Evolutionary conservation across 2,888 invertebrate genomes (phyloP), one percentile per base, ranked within the genome.

Genomic region (Cryptocephalus moraei): DNA sequence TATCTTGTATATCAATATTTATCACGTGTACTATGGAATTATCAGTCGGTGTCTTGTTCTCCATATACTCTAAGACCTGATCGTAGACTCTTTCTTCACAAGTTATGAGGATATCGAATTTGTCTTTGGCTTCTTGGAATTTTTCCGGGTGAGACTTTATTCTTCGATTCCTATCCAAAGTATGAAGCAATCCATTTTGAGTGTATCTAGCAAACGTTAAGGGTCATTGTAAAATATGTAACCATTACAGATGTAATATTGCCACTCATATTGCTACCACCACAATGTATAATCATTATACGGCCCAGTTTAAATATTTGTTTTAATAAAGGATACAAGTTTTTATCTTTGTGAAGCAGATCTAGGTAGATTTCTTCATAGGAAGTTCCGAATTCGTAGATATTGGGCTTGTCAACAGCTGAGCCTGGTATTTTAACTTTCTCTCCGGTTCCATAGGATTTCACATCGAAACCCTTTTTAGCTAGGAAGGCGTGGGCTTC

Each of bases 11-110:
- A 67, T 99, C 99, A 58, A 99, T 86, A 70, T 99, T 99, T 47
- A 99, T 86, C 39, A 99, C 83, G 75, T 99, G 99, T 2, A 91
- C 94, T 8, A 92, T 88, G 45, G 90, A 86, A 70, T 89, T 90
- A 58, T 84, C 80, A 43, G 82, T 78, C 1, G 87, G 84, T 46
- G 85, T 81, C 62, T 86, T 78, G 32, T 79, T 83, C 57, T 92
- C 90, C 79, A 92, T 84, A 80, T 87, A 91, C 71, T 95, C 93
- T 46, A 94, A 78, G 13, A 97, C 93, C 78, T 97, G 94, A 71
- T 99, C 99, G 69, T 96, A 99, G 1, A 99, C 97, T 57, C 97
- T 76, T 69, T 99, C 99, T 71, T 99, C 99, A 64, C 95, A 93
- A 0, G 96, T 94, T 57, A 99, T 86, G 49, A 99, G 81, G 46